Evolutionary conservation across 2,797 vertebrate genomes (phyloP).

Genomic region (Myoxocephalus aenaeus): DNA sequence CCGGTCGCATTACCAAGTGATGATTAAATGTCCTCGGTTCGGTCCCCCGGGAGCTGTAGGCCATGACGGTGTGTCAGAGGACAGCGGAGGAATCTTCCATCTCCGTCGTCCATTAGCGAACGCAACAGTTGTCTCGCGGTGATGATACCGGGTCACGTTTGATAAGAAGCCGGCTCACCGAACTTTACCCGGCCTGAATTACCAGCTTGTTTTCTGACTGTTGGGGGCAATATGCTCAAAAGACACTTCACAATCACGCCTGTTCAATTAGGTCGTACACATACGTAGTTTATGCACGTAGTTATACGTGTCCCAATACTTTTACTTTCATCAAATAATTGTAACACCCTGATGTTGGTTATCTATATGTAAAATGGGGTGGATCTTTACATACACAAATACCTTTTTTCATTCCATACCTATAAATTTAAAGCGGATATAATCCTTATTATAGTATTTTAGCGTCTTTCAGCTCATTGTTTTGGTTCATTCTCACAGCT

Average conservation of each 20-base stretch:
- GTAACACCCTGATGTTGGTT: not conserved
- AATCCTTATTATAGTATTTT: not conserved
- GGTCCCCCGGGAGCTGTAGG: constrained; percentile 38
- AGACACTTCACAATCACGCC: constrained; percentile 17
- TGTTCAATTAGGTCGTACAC: not conserved
- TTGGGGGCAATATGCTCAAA: not conserved
- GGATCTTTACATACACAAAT: too few species aligned
- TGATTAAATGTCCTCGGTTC: constrained; percentile 69
- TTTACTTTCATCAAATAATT: not conserved
- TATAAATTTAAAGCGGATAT: not conserved
- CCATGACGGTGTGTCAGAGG: constrained; percentile 62
- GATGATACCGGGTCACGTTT: constrained; percentile 31
- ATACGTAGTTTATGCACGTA: too few species aligned
- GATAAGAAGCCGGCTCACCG: constrained; percentile 24
- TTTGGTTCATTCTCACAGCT: not conserved
- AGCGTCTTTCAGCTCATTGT: not conserved
- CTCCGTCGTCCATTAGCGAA: constrained; percentile 37
- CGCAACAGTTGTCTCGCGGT: constrained; percentile 24
- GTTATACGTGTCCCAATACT: not conserved
- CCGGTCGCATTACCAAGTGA: constrained; percentile 59
- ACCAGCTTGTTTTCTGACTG: not conserved
- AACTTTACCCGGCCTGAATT: constrained; percentile 44
- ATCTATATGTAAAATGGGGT: too few species aligned
- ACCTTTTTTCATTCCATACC: too few species aligned
- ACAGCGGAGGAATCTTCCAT: constrained; percentile 52